Evolutionary conservation across 2,888 invertebrate genomes (phyloP), one percentile per base, ranked within the genome.

Genomic region (Leptopilina syphax): DNA sequence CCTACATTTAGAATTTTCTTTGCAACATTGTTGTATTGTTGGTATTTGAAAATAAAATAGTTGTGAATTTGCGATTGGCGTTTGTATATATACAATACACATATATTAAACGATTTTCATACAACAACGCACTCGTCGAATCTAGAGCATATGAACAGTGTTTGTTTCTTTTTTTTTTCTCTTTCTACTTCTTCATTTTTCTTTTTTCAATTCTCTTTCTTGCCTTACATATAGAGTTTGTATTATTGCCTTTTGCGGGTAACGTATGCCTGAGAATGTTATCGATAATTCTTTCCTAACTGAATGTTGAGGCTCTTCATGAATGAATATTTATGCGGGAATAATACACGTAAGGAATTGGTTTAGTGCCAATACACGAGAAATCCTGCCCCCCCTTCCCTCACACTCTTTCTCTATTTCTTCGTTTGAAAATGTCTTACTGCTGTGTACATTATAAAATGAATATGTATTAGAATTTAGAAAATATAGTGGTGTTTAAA

Each of bases 281-380:
- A 54, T 54, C 70, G 70, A 70, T 54, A 70, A 54, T 70, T 70
- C 54, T 70, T 54, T 70, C 27, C n/a, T 13, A 34, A 24, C 54
- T 54, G 50, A 27, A 27, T 70, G 34, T 13, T 70, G 13, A 13
- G 34, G 34, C 34, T 34, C 54, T 50, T 70, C 13, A 4, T 50
- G n/a, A 70, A 70, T 70, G 70, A 70, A 70, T 70, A 70, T 70
- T 70, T 54, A 70, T 70, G 50, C 54, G 24, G 50, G 50, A 68
- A 68, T 50, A 68, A 68, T 70, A 54, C 70, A 54, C 27, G 54
- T 50, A 7, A 50, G 24, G 24, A 50, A 70, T 70, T 70, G 54
- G 54, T 70, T 70, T 54, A 70, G 70, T 70, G 54, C 50, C 70
- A 54, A 70, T 70, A 70, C 54, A 50, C 50, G 50, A 50, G 54